phyloP scores from a whole-genome alignment of 2,888 invertebrate genomes.

The Chouioia cunea region DNA sequence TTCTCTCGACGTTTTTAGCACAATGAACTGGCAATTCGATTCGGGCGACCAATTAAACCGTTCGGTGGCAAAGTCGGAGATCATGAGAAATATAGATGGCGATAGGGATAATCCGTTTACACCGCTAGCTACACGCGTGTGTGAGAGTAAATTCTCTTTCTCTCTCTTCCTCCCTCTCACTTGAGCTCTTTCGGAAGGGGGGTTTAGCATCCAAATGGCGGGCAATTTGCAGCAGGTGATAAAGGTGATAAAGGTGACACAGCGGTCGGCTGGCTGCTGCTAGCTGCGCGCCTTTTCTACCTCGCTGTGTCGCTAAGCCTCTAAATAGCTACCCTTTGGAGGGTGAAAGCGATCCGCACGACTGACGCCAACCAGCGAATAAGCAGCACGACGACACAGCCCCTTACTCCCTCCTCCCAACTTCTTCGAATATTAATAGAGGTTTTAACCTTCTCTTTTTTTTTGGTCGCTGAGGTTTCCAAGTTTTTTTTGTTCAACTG shows the following conservation, averaged over 20 bases:
- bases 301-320: conserved; percentile 60
- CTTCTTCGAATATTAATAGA: conserved; percentile 34
- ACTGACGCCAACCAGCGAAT: conserved; percentile 12
- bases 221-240: conserved; percentile 68
- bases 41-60: conserved; percentile 18
- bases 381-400: neutral
- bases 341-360: conserved; percentile 6
- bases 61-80: neutral
- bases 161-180: conserved; percentile 47
- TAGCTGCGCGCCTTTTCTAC: conserved; percentile 27
- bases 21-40: conserved; percentile 5
- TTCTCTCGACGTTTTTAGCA: too few species aligned
- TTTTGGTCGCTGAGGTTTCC: neutral
- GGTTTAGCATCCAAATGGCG: conserved; percentile 67
- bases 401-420: neutral
- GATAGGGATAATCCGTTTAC: conserved; percentile 60
- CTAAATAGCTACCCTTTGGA: conserved; percentile 63
- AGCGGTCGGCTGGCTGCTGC: conserved; percentile 54
- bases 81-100: conserved; percentile 30
- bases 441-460: neutral
- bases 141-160: conserved; percentile 30
- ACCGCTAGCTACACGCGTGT: conserved; percentile 53
- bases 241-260: conserved; percentile 68
- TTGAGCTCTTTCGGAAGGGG: conserved; percentile 52
- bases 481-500: neutral